Base-by-base conservation (phyloP, 2,888 invertebrate species). In the Ectemnius continuus region DNA sequence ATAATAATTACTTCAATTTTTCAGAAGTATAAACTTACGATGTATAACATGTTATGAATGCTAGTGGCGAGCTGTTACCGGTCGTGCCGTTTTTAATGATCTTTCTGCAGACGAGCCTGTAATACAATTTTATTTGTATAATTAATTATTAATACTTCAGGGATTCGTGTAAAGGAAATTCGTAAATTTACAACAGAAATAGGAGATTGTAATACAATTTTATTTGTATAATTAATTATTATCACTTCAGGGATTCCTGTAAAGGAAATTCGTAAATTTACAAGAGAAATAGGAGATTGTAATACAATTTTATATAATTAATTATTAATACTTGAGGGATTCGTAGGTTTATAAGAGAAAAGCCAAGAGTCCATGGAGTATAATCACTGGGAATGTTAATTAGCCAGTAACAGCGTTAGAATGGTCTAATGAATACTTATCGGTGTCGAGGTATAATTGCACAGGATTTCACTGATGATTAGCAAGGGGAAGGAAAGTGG, bases 71-170 rank as follows among this genome's bases (percentile, higher is more conserved):
- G 2, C 94, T 92, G 86, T 96, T 96, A 1, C 94, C 95, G 0
- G 96, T 96, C 56, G 95, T 94, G 86, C 94, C 94, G 89, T 95
- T 95, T 79, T 91, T 92, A 61, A 95, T 93, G 90, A 95, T 95
- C 90, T 95, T 95, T 83, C 93, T 94, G 89, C 96, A 97, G 48
- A 96, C 94, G 71, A 96, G 91, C 58, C 96, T 96, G 93, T 94
- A 84, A 85, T 75, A 79, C 0, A 14, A 1, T 58, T 73, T 64
- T 46, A 65, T 70, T 62, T 0, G 23, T 8, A 18, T n/a, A 2
- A 6, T 2, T 18, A 23, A 23, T 23, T 23, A 23, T 23, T 0
- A 23, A 23, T 23, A 23, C 23, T 23, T 23, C 2, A 23, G 23
- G 23, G 23, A 23, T 23, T 23, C 23, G 3, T 23, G 23, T 23